Evolutionary conservation across 2,797 vertebrate genomes (phyloP).

Genomic region (Esox lucius): DNA sequence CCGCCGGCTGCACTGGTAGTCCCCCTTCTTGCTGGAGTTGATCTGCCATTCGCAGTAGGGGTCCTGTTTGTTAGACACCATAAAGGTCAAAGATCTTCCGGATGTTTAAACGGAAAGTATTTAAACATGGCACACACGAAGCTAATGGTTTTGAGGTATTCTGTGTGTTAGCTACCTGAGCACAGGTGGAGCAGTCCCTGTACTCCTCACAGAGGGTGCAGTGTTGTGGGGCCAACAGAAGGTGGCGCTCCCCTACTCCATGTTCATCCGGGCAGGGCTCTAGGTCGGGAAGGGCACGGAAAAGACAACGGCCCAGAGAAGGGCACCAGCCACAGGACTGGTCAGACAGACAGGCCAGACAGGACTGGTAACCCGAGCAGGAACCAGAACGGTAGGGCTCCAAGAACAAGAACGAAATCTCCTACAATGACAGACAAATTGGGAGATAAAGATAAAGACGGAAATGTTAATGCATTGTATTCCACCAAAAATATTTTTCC

Average conservation of each 20-base stretch:
- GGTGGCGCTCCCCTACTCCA: slow-evolving; percentile 69
- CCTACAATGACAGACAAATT: slow-evolving; percentile 62
- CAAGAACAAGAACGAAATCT: slow-evolving; percentile 91
- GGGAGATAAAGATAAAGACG: not conserved
- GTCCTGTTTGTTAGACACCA: slow-evolving; percentile 70
- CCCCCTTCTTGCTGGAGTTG: slow-evolving; percentile 87
- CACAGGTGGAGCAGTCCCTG: slow-evolving; percentile 87
- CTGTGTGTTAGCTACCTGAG: slow-evolving; percentile 71
- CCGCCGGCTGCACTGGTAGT: slow-evolving; percentile 86
- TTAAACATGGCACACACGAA: not conserved
- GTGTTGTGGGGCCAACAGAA: slow-evolving; percentile 82
- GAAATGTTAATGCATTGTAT: too few species aligned
- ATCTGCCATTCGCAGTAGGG: slow-evolving; percentile 91
- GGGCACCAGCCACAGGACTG: slow-evolving; percentile 93
- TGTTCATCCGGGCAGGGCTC: slow-evolving; percentile 69
- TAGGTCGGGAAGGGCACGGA: slow-evolving; percentile 63
- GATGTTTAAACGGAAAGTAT: not conserved
- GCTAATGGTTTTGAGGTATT: not conserved
- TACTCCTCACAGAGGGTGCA: slow-evolving; percentile 89
- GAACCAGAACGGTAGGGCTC: slow-evolving; percentile 86
- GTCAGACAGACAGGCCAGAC: slow-evolving; percentile 87
- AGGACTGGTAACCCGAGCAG: slow-evolving; percentile 82
- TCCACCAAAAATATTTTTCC: too few species aligned
- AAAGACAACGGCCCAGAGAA: slow-evolving; percentile 76
- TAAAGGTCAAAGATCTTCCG: not conserved